Evolutionary conservation across 2,888 invertebrate genomes (phyloP).

Genomic region (Heliothis peltigera): DNA sequence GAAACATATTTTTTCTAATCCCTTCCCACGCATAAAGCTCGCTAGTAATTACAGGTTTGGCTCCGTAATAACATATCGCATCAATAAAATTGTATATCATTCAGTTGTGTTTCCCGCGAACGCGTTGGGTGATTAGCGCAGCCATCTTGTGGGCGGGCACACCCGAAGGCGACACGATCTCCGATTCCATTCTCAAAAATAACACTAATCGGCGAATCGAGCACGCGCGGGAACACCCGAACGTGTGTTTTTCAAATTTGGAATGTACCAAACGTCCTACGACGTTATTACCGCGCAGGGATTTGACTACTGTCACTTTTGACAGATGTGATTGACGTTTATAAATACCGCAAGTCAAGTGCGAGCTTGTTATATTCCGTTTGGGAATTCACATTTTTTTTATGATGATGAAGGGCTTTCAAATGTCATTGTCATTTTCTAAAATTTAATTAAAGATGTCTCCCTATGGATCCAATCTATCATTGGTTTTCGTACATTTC

Average conservation of each 20-base stretch:
- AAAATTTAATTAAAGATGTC: conserved; percentile 39
- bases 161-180: conserved; percentile 88
- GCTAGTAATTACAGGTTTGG: conserved; percentile 87
- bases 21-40: conserved; percentile 88
- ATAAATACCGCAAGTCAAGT: conserved; percentile 86
- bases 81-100: conserved; percentile 90
- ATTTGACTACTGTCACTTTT: conserved; percentile 88
- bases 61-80: conserved; percentile 88
- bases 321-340: conserved; percentile 89
- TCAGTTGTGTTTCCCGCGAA: conserved; percentile 85
- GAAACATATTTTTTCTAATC: conserved; percentile 85
- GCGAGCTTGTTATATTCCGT: conserved; percentile 80
- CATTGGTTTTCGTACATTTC: conserved; percentile 30
- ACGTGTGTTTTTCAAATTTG: conserved; percentile 89
- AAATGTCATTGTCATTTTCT: conserved; percentile 68
- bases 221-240: conserved; percentile 85
- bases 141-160: conserved; percentile 89
- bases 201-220: conserved; percentile 88
- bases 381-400: conserved; percentile 78
- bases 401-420: conserved; percentile 78
- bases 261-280: conserved; percentile 78
- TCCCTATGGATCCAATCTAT: conserved; percentile 23
- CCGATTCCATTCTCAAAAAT: conserved; percentile 88
- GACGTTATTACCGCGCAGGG: conserved; percentile 85
- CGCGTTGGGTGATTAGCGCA: conserved; percentile 86